Base-by-base conservation (phyloP, 2,888 invertebrate genomes). In the Aquatica leii region DNA sequence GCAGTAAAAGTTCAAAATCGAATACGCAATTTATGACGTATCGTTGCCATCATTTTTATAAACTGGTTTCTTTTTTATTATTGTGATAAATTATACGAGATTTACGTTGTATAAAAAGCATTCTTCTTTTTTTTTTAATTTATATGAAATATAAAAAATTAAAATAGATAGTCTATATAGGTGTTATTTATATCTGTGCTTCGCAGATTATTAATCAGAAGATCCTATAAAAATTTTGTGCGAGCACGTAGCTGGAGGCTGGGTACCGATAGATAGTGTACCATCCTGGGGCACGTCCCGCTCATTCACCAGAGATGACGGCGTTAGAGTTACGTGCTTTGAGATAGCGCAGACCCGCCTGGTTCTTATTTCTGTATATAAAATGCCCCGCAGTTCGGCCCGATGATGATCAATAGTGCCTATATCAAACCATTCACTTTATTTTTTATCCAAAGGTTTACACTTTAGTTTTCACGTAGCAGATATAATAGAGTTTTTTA, bases 251-350 rank as follows among this genome's bases (percentile, higher is more conserved):
- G 59, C 67, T 65, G 12, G 49, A 57, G 55, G 65, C 67, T 62
- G 59, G 61, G 59, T 62, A 53, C 60, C 62, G 65, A 65, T 65
- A 67, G 67, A 67, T 67, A 67, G 67, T 64, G 62, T 51, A 58
- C 50, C 54, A 34, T 65, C 65, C 49, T 51, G 57, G 56, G 56
- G 64, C 67, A 67, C 67, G 67, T 67, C 54, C 61, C 61, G 65
- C 65, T 67, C 67, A 65, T 67, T 67, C 64, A 62, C 58, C 61
- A 55, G 62, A 64, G 67, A 67, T 67, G 67, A 65, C 67, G 67
- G 65, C 51, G 64, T 64, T 62, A 62, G 58, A 61, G 65, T 67
- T 65, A 67, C 67, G 67, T 67, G 67, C 61, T 53, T 56, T 49
- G 59, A 67, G 67, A 67, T 67, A 67, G 59, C 62, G 54, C 54